Evolutionary conservation across 2,113 vertebrate species (phyloP).

Genomic region (Gambusia holbrooki): DNA sequence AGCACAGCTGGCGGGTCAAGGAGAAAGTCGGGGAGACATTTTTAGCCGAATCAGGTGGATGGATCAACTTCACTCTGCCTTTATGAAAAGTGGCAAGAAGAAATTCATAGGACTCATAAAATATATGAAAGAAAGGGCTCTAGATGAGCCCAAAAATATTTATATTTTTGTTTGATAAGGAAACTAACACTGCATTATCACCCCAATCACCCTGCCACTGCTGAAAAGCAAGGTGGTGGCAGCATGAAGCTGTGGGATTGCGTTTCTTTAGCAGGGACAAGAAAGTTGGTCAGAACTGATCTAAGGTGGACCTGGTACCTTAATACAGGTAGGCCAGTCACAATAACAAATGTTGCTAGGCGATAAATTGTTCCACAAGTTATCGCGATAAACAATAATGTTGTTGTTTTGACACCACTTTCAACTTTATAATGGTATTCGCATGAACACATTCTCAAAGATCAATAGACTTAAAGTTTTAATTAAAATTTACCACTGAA

Average conservation of each 20-base stretch:
- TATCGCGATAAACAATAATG: too few relatives aligned
- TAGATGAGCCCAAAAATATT: neutral
- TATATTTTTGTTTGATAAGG: neutral
- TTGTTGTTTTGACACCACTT: too few relatives aligned
- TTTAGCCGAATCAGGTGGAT: neutral
- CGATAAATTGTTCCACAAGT: too few relatives aligned
- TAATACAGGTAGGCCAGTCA: too few relatives aligned
- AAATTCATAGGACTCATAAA: neutral
- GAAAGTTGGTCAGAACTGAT: neutral
- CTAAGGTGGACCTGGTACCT: neutral
- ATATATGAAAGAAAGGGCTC: neutral
- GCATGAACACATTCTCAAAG: too few relatives aligned
- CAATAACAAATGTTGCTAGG: too few relatives aligned
- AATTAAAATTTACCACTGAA: too few relatives aligned
- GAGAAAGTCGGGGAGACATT: neutral
- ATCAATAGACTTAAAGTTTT: too few relatives aligned
- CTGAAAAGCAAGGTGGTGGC: neutral
- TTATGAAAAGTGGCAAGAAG: neutral
- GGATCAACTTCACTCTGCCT: neutral
- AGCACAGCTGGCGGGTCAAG: too few relatives aligned
- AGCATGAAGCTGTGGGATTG: neutral
- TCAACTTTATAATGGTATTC: too few relatives aligned
- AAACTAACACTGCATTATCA: neutral
- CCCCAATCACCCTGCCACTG: neutral
- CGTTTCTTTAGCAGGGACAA: neutral